Evolutionary conservation across 2,113 vertebrate species (phyloP).

Genomic region (Puntigrus tetrazona): DNA sequence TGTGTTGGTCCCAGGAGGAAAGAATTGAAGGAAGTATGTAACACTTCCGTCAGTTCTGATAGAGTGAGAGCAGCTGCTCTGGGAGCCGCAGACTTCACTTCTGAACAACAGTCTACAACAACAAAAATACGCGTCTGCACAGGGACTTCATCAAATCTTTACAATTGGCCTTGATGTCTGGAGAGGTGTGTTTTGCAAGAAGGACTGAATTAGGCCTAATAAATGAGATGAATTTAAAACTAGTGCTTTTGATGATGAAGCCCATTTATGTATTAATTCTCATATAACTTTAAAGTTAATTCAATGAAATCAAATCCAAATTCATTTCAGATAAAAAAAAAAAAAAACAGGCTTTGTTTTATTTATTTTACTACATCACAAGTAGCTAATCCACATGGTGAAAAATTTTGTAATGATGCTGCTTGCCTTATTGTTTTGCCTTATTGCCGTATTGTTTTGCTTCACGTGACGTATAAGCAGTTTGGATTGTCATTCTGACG

Average conservation of each 20-base stretch:
- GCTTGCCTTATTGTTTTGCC: no score
- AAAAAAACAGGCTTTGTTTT: not conserved
- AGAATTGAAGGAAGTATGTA: slow-evolving; percentile 38
- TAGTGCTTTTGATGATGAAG: not conserved
- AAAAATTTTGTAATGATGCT: no score
- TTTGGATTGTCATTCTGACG: no score
- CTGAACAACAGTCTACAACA: slow-evolving; percentile 6
- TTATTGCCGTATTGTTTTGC: no score
- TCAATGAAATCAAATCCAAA: not conserved
- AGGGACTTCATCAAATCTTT: slow-evolving; percentile 23
- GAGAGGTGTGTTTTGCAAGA: not conserved
- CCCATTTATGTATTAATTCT: not conserved
- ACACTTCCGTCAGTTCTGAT: slow-evolving; percentile 34
- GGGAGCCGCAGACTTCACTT: not conserved
- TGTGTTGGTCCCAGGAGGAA: slow-evolving; percentile 7
- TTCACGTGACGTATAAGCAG: no score
- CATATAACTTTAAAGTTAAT: not conserved
- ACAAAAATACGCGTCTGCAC: not conserved
- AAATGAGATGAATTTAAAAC: no score
- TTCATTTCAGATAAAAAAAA: not conserved
- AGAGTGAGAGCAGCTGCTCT: not conserved
- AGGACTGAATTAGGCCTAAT: not conserved
- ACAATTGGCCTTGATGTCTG: slow-evolving; percentile 3
- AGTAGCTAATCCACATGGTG: no score
- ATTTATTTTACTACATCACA: not conserved